Conservation (phyloP, 2,888 invertebrate species). For the Cryptocephalus moraei region DNA sequence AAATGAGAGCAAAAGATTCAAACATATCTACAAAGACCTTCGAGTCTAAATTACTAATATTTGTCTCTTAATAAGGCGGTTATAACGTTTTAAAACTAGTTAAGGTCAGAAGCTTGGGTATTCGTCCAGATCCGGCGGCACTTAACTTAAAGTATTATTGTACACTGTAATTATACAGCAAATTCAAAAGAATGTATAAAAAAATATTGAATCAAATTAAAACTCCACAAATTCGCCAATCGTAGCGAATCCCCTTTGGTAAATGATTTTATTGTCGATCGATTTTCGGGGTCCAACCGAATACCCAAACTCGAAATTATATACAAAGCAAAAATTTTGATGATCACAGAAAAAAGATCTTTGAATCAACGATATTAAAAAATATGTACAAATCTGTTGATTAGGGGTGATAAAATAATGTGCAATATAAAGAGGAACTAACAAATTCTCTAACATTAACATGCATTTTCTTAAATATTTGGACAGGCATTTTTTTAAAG, state of each 20-base stretch:
- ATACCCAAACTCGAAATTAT: conserved; percentile 9
- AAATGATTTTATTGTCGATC: neutral
- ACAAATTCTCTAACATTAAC: conserved; percentile 16
- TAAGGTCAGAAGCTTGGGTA: conserved; percentile 5
- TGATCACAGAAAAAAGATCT: conserved; percentile 24
- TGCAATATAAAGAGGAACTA: conserved; percentile 12
- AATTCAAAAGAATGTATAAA: too few species aligned
- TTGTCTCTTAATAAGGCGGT: conserved; percentile 28
- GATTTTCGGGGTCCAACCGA: too few species aligned
- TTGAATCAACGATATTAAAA: conserved; percentile 19
- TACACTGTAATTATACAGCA: too few species aligned
- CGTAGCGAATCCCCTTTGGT: neutral
- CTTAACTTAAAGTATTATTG: too few species aligned
- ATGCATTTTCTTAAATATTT: conserved; percentile 15
- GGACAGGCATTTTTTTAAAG: conserved; percentile 15
- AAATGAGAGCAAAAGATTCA: conserved; percentile 18
- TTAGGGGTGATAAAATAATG: conserved; percentile 8
- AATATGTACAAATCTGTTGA: conserved; percentile 22
- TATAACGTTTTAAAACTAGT: conserved; percentile 17
- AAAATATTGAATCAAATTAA: too few species aligned
- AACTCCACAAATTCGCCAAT: too few species aligned
- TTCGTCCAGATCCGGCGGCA: too few species aligned
- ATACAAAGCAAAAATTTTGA: conserved; percentile 20
- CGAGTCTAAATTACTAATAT: conserved; percentile 20
- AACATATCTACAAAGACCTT: conserved; percentile 12